A percentile compares a stretch with the other conserved stretches of the same genome.
These are phyloP conservation scores for Echeneis naucrates DNA, from an alignment of 2,797 vertebrate species.

Conservation along the genomic window DNA sequence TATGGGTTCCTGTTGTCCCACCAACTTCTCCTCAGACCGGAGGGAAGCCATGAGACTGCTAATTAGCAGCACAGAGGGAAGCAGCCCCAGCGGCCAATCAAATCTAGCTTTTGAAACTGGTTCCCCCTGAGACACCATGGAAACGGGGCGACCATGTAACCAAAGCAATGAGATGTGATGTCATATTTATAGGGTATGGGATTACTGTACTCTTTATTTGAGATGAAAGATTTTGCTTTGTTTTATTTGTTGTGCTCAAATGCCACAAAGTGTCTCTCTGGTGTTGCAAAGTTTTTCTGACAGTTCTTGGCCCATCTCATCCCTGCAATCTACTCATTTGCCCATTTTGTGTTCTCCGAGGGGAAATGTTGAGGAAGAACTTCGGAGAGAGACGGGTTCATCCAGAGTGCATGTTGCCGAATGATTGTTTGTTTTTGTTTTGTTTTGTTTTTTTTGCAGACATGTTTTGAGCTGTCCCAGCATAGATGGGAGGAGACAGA, in stretches of 20 bases:
- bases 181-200: slow-evolving; percentile 40
- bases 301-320: slow-evolving; percentile 16
- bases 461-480: slow-evolving; percentile 26
- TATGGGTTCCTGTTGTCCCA: slow-evolving; percentile 59
- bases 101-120: slow-evolving; percentile 71
- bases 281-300: slow-evolving; percentile 17
- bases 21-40: slow-evolving; percentile 65
- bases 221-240: slow-evolving; percentile 32
- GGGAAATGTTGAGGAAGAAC: slow-evolving; percentile 44
- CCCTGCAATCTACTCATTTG: slow-evolving; percentile 46
- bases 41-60: slow-evolving; percentile 71
- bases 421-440: slow-evolving; percentile 8
- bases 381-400: slow-evolving; percentile 59
- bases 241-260: background rate
- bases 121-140: slow-evolving; percentile 70
- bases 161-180: slow-evolving; percentile 64
- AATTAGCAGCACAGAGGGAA: slow-evolving; percentile 79
- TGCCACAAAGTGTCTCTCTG: slow-evolving; percentile 21
- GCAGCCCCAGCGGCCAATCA: slow-evolving; percentile 71
- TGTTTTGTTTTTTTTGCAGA: background rate
- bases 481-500: slow-evolving; percentile 6
- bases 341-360: slow-evolving; percentile 52
- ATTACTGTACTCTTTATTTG: slow-evolving; percentile 32
- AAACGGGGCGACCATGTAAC: slow-evolving; percentile 62
- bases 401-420: slow-evolving; percentile 50